Percentiles rank a stretch among this genome's conserved stretches.
Evolutionary conservation across 2,113 vertebrate genomes (phyloP).

Genomic region (Cariama cristata): DNA sequence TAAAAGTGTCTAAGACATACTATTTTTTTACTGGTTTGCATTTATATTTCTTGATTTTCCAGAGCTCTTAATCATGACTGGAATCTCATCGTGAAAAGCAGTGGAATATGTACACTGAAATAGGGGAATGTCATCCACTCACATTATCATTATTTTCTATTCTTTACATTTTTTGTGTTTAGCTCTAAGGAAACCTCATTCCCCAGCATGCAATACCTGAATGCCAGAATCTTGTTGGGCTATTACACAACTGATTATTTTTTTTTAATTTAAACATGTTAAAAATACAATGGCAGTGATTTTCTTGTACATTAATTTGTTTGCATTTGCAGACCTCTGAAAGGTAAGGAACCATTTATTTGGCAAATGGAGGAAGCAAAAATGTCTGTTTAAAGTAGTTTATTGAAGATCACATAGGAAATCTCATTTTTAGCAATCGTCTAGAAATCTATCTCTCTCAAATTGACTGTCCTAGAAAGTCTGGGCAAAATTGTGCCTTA

Average conservation of each 20-base stretch:
- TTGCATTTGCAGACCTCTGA: background rate
- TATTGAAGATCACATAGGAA: background rate
- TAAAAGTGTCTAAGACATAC: rapidly evolving
- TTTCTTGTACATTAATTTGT: background rate
- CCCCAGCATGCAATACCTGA: background rate
- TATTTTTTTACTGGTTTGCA: background rate
- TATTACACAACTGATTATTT: background rate
- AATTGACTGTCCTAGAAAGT: background rate
- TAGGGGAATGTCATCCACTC: background rate
- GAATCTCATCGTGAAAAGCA: background rate
- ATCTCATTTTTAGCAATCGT: background rate
- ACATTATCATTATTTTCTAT: background rate
- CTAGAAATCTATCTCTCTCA: background rate
- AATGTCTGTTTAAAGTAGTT: background rate
- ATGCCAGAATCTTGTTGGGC: background rate
- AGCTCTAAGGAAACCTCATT: background rate
- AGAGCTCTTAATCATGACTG: background rate
- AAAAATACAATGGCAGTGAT: background rate
- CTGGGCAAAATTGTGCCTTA: conserved; percentile 1
- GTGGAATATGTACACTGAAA: background rate
- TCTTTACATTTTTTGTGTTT: background rate
- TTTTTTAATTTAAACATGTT: background rate
- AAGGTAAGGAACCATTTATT: background rate
- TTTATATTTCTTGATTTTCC: background rate
- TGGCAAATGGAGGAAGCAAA: background rate